Percentiles rank a stretch among this genome's conserved stretches.
Evolutionary conservation across 2,888 invertebrate species (phyloP).

Genomic region (Scaptodrosophila latifasciaeformis): DNA sequence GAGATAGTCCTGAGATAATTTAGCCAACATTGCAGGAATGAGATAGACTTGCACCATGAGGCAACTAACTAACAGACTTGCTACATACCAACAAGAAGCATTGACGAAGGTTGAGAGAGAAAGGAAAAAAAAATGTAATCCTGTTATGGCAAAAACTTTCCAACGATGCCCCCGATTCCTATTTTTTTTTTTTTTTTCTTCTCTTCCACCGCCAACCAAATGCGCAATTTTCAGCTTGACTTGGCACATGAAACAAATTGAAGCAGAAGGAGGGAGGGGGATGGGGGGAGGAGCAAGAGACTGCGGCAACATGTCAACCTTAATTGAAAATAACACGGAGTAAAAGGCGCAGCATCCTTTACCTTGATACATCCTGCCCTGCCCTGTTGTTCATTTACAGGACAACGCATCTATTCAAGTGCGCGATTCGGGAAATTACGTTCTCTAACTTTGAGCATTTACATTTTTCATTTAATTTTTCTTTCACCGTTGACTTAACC

Average conservation of each 20-base stretch:
- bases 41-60: not conserved
- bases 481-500: constrained; percentile 51
- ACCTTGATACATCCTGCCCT: not conserved
- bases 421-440: constrained; percentile 46
- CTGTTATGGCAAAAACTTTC: constrained; percentile 32
- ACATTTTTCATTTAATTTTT: constrained; percentile 23
- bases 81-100: no score
- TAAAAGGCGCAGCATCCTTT: constrained; percentile 33
- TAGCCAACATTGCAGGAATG: not conserved
- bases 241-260: constrained; percentile 55
- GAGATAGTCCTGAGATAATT: no score
- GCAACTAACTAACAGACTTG: not conserved
- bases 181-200: constrained; percentile 21
- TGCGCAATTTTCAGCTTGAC: constrained; percentile 68
- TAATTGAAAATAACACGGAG: constrained; percentile 49
- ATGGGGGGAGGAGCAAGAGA: not conserved
- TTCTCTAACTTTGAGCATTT: constrained; percentile 59
- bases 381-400: constrained; percentile 59
- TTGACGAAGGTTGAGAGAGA: not conserved
- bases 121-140: constrained; percentile 19
- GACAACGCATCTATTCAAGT: constrained; percentile 51
- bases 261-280: constrained; percentile 10
- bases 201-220: constrained; percentile 35
- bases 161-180: constrained; percentile 8
- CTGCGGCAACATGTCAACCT: constrained; percentile 48